A percentile compares a stretch with the other conserved stretches of the same genome.
Evolutionary conservation across 92 coral and sea anemone species (phyloP).

Genomic region (Actinostola sp.): DNA sequence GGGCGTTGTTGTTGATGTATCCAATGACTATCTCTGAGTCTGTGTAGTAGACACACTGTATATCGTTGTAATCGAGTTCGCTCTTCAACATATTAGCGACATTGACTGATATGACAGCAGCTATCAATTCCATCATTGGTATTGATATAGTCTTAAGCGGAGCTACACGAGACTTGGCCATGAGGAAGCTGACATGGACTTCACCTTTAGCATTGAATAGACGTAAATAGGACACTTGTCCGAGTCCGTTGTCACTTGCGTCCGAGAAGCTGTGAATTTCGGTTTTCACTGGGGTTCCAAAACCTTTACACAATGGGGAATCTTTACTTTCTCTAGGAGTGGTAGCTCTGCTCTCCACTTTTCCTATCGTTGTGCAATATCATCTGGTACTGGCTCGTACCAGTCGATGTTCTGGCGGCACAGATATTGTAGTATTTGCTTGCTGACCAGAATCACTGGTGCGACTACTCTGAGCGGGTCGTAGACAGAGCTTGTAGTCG

Average conservation of each 20-base stretch:
- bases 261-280: constrained; percentile 54
- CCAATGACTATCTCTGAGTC: constrained; percentile 48
- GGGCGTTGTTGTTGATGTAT: constrained; percentile 39
- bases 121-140: constrained; percentile 53
- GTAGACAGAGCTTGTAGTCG: constrained; percentile 35
- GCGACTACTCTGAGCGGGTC: constrained; percentile 52
- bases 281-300: constrained; percentile 30
- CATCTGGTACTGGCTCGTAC: too few species aligned
- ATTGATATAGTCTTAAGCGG: constrained; percentile 45
- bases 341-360: constrained; percentile 50
- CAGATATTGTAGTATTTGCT: constrained; percentile 30
- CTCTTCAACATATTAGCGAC: constrained; percentile 37
- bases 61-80: constrained; percentile 25
- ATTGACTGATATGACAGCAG: constrained; percentile 48
- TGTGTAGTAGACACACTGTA: constrained; percentile 23
- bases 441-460: constrained; percentile 43
- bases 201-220: constrained; percentile 15
- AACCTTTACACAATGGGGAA: constrained; percentile 39
- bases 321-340: constrained; percentile 36
- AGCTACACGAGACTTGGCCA: constrained; percentile 55
- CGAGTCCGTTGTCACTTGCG: constrained; percentile 46
- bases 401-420: constrained; percentile 34
- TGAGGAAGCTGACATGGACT: constrained; percentile 54
- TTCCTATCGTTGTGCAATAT: constrained; percentile 44
- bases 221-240: constrained; percentile 51